These are phyloP conservation scores for Gortyna flavago DNA, from an alignment of 2,888 invertebrate genomes.

Conservation along the genomic window DNA sequence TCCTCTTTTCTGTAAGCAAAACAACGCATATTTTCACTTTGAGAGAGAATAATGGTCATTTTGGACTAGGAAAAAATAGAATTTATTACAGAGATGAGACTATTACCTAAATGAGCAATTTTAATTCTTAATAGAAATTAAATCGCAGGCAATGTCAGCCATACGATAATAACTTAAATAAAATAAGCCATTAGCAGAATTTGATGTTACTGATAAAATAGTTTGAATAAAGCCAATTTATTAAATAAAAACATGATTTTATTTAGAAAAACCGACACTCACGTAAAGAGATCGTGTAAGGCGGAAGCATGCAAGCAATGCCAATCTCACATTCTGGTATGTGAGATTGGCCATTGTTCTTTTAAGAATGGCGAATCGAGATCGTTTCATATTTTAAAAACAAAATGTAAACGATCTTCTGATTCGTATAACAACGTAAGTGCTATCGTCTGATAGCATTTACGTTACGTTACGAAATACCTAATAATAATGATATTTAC, in stretches of 20 bases:
- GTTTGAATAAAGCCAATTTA: background rate
- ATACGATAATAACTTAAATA: background rate
- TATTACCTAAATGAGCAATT: background rate
- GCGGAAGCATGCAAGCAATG: background rate
- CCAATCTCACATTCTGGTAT: too few species aligned
- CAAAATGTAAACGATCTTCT: background rate
- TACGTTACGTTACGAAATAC: background rate
- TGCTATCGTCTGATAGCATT: too few species aligned
- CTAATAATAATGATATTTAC: background rate
- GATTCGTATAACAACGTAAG: background rate
- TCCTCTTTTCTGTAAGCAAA: slow-evolving; percentile 77
- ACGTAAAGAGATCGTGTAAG: background rate
- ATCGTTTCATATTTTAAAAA: background rate
- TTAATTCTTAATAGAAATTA: background rate
- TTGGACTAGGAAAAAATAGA: background rate
- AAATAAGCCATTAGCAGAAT: background rate
- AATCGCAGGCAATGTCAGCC: background rate
- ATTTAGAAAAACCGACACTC: background rate
- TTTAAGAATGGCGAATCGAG: background rate
- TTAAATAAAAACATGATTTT: background rate
- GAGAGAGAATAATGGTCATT: background rate
- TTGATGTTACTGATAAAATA: background rate
- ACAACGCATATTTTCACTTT: background rate
- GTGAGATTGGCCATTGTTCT: background rate
- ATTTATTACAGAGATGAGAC: background rate